A percentile compares a stretch with the other conserved stretches of the same genome.
These are phyloP conservation scores for Lysiphlebus fabarum DNA, from an alignment of 1,140 invertebrate genomes.

Conservation along the genomic window DNA sequence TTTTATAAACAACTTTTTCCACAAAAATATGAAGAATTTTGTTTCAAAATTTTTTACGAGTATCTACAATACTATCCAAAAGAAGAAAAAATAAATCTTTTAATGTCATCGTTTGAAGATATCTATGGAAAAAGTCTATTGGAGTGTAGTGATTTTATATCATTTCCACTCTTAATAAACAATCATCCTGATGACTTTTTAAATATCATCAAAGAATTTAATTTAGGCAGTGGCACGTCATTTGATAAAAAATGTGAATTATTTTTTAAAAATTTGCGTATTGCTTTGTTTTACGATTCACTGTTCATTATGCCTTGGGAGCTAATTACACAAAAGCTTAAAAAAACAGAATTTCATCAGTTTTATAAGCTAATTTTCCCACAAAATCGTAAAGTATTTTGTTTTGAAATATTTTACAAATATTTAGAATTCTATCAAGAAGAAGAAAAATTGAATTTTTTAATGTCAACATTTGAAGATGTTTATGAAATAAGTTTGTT, in stretches of 20 bases:
- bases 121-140: slow-evolving; percentile 31
- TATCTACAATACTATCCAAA: slow-evolving; percentile 36
- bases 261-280: no score
- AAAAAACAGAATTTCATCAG: slow-evolving; percentile 28
- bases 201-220: slow-evolving; percentile 28
- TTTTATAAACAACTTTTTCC: slow-evolving; percentile 37
- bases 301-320: slow-evolving; percentile 30
- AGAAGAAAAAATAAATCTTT: slow-evolving; percentile 26
- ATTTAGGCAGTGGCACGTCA: no score
- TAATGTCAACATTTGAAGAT: slow-evolving; percentile 30
- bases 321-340: slow-evolving; percentile 27
- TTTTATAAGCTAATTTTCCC: slow-evolving; percentile 37
- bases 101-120: slow-evolving; percentile 30
- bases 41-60: slow-evolving; percentile 11
- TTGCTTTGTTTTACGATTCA: neutral
- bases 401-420: slow-evolving; percentile 11
- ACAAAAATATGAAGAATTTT: slow-evolving; percentile 20
- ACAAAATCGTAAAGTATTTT: slow-evolving; percentile 15
- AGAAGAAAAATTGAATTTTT: slow-evolving; percentile 25
- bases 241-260: no score
- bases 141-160: slow-evolving; percentile 18
- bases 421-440: slow-evolving; percentile 35
- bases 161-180: no score
- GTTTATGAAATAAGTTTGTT: slow-evolving; percentile 31
- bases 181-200: no score